Conservation (phyloP, 2,797 vertebrate genomes). For the Bradypus variegatus region DNA sequence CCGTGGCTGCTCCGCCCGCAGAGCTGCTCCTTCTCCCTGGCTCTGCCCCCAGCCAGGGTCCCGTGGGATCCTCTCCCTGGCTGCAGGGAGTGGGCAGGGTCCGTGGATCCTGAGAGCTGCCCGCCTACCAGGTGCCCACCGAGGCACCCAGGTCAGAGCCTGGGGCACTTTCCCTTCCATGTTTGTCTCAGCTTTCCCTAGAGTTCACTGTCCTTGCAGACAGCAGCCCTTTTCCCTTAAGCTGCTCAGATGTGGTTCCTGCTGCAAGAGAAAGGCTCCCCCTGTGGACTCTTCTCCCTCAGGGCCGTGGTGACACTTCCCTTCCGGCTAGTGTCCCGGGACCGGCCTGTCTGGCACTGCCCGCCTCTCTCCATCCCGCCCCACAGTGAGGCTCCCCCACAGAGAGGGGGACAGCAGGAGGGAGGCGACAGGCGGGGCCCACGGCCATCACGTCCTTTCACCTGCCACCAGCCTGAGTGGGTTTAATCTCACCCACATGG, state of each 20-base stretch:
- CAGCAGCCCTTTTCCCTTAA: not conserved
- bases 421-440: rapidly evolving
- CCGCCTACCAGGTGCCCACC: not conserved
- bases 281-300: no score
- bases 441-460: not conserved
- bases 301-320: not conserved
- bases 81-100: not conserved
- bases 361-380: not conserved
- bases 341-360: not conserved
- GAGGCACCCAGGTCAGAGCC: not conserved
- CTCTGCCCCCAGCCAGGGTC: rapidly evolving
- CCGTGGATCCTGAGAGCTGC: not conserved
- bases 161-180: rapidly evolving
- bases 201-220: rapidly evolving
- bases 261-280: rapidly evolving
- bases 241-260: not conserved
- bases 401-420: not conserved
- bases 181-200: not conserved
- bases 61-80: not conserved
- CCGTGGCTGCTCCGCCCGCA: not conserved
- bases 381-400: not conserved
- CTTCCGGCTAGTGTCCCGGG: not conserved
- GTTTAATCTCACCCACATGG: not conserved
- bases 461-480: not conserved
- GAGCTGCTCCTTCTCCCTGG: not conserved